Evolutionary conservation across 2,888 invertebrate genomes (phyloP).

Genomic region (Metellina segmentata): DNA sequence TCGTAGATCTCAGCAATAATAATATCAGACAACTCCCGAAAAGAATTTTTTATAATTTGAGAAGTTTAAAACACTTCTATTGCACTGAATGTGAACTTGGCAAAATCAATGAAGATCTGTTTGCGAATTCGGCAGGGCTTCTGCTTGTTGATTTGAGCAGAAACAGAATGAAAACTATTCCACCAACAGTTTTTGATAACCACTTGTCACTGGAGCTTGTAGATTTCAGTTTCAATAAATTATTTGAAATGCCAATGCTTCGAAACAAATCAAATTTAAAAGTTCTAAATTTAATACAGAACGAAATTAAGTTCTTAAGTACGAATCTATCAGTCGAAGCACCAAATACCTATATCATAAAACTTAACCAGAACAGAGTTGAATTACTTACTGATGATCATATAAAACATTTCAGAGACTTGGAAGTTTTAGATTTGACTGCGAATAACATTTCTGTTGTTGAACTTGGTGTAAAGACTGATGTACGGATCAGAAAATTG

Average conservation of each 20-base stretch:
- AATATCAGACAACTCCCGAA: conserved; percentile 32
- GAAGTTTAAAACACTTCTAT: conserved; percentile 22
- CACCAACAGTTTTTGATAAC: conserved; percentile 21
- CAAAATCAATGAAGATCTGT: conserved; percentile 21
- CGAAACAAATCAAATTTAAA: conserved; percentile 19
- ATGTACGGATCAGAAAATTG: conserved; percentile 29
- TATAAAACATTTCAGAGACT: conserved; percentile 21
- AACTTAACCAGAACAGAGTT: conserved; percentile 82
- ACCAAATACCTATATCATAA: conserved; percentile 82
- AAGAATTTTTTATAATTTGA: conserved; percentile 27
- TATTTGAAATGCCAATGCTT: conserved; percentile 18
- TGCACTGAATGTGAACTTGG: conserved; percentile 29
- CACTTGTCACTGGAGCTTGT: conserved; percentile 10
- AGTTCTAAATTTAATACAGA: conserved; percentile 22
- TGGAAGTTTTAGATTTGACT: conserved; percentile 37
- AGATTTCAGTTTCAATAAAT: conserved; percentile 38
- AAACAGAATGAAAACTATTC: conserved; percentile 37
- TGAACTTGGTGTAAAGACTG: conserved; percentile 12
- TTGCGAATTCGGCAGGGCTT: conserved; percentile 28
- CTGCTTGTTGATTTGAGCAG: conserved; percentile 1
- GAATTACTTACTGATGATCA: conserved; percentile 20
- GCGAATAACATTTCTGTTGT: conserved; percentile 37
- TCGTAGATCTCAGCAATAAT: conserved; percentile 56
- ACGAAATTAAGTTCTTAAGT: conserved; percentile 29
- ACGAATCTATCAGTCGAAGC: conserved; percentile 28